Evolutionary conservation across 2,797 vertebrate species (phyloP).

Genomic region (Peromyscus melanophrys): DNA sequence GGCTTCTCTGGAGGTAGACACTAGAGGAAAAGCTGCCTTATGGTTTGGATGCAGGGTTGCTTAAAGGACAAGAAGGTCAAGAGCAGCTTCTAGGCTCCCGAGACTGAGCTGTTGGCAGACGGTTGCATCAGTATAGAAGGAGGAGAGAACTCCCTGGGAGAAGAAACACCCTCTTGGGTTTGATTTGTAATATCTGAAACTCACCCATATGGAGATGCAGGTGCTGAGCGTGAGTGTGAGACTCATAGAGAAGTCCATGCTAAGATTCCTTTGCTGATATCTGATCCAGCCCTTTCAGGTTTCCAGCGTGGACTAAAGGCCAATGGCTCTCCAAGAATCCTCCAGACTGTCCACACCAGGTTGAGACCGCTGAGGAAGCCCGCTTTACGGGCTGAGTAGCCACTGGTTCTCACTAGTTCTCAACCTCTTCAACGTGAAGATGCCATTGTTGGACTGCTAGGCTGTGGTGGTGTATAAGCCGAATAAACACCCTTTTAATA

Average conservation of each 20-base stretch:
- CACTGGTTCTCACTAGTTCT: not conserved
- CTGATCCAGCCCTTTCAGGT: not conserved
- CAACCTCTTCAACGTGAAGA: not conserved
- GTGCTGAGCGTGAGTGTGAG: not conserved
- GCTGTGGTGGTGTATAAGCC: not conserved
- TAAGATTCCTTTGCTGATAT: not conserved
- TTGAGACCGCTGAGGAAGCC: too few relatives aligned
- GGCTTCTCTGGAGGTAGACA: fast-evolving
- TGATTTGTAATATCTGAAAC: not conserved
- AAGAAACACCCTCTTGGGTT: not conserved
- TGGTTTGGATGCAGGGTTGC: not conserved
- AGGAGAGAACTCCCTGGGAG: not conserved
- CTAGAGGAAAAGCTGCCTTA: not conserved
- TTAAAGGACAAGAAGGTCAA: not conserved
- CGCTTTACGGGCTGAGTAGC: not conserved
- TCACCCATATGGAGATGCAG: not conserved
- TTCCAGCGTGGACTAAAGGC: not conserved
- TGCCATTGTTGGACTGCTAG: not conserved
- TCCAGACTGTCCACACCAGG: too few relatives aligned
- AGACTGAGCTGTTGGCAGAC: not conserved
- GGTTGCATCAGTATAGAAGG: not conserved
- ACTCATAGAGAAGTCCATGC: not conserved
- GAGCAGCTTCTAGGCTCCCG: not conserved
- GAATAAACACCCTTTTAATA: not conserved
- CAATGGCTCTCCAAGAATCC: too few relatives aligned